phyloP scores from a whole-genome alignment of 2,113 vertebrate species.

The Panthera tigris region DNA sequence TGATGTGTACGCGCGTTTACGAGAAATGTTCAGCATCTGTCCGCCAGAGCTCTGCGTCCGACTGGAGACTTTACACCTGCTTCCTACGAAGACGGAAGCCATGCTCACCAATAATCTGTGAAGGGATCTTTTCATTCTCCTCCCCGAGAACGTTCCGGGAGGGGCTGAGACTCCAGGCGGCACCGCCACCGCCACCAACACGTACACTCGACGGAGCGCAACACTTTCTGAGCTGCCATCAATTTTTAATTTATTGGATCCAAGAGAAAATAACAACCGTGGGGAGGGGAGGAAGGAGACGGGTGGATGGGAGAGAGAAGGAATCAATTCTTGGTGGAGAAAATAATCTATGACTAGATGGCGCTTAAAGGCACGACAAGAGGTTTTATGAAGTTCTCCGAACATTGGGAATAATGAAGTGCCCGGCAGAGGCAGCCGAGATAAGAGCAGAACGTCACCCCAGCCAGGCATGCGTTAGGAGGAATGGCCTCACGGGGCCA shows the following conservation, averaged over 20 bases:
- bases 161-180: neutral
- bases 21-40: conserved; percentile 50
- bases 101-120: conserved; percentile 47
- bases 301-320: neutral
- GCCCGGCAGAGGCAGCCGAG: neutral
- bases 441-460: rapidly evolving
- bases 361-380: neutral
- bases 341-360: conserved; percentile 23
- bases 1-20: conserved; percentile 67
- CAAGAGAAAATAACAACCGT: conserved; percentile 51
- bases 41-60: conserved; percentile 57
- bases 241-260: conserved; percentile 74
- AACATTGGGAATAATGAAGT: neutral
- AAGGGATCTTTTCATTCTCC: conserved; percentile 19
- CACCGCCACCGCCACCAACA: neutral
- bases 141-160: neutral
- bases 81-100: conserved; percentile 57
- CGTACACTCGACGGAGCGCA: neutral
- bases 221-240: conserved; percentile 60
- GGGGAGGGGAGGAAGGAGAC: neutral
- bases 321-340: conserved; percentile 50
- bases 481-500: neutral
- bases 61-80: conserved; percentile 73
- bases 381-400: conserved; percentile 25
- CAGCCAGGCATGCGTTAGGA: neutral